These are phyloP conservation scores for Syncerus caffer DNA, from an alignment of 2,797 vertebrate species.

Conservation along the genomic window DNA sequence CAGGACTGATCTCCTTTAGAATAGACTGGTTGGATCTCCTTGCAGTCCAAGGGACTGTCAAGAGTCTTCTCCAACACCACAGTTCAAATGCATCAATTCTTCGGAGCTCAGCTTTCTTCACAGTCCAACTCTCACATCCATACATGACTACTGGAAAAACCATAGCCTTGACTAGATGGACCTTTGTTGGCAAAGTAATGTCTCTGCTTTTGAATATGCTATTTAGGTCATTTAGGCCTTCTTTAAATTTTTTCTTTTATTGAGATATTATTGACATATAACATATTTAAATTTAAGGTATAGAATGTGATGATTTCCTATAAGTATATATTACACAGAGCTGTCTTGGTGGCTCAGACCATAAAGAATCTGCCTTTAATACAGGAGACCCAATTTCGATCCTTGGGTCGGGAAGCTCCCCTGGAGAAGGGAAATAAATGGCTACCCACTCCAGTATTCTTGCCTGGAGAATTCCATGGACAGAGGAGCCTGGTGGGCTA, in stretches of 20 bases:
- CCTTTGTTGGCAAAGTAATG: no score
- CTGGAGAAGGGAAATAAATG: background rate
- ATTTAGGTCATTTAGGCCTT: background rate
- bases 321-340: background rate
- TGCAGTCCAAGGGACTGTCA: no score
- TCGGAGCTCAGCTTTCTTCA: rapidly evolving
- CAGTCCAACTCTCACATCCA: no score
- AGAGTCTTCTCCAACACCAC: no score
- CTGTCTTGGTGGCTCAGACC: background rate
- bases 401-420: background rate
- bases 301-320: background rate
- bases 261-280: background rate
- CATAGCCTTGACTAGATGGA: no score
- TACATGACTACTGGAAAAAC: no score
- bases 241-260: background rate
- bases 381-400: background rate
- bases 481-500: background rate
- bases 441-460: background rate
- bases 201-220: no score
- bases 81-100: no score
- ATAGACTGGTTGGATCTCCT: no score
- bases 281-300: background rate
- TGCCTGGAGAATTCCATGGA: background rate
- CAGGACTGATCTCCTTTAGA: no score
- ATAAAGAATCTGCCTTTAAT: background rate